Evolutionary conservation across 2,797 vertebrate genomes (phyloP).

Genomic region (Brotula barbata): DNA sequence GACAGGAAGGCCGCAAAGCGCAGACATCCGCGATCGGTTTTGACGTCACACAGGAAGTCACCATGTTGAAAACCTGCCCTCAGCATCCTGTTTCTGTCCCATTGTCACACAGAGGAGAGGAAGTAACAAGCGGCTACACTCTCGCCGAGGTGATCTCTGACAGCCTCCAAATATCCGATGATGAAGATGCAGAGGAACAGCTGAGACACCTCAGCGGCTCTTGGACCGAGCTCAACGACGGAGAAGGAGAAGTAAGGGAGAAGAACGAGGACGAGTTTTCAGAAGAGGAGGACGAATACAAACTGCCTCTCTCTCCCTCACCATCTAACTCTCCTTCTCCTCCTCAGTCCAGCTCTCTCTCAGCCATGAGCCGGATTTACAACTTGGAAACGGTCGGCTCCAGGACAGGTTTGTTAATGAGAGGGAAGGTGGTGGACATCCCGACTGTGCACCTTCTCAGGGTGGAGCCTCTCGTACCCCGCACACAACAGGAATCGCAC

Average conservation of each 20-base stretch:
- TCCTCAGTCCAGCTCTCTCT: slow-evolving; percentile 56
- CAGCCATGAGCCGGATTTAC: slow-evolving; percentile 81
- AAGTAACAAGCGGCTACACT: slow-evolving; percentile 50
- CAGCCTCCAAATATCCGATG: slow-evolving; percentile 39
- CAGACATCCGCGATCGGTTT: slow-evolving; percentile 54
- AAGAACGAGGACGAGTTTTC: slow-evolving; percentile 38
- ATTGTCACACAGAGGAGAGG: slow-evolving; percentile 60
- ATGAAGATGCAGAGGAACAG: slow-evolving; percentile 65
- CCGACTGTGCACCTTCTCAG: slow-evolving; percentile 66
- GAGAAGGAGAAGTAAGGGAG: slow-evolving; percentile 38
- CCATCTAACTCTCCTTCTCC: slow-evolving; percentile 57
- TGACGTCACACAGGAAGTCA: slow-evolving; percentile 79
- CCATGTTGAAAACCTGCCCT: slow-evolving; percentile 70
- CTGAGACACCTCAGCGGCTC: slow-evolving; percentile 30
- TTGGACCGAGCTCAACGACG: slow-evolving; percentile 28
- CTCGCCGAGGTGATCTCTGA: slow-evolving; percentile 36
- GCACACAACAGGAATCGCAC: slow-evolving; percentile 34
- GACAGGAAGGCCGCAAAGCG: slow-evolving; percentile 64
- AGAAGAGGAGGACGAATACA: slow-evolving; percentile 49
- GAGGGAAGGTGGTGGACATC: slow-evolving; percentile 65
- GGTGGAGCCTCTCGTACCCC: slow-evolving; percentile 61
- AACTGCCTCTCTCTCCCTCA: slow-evolving; percentile 44
- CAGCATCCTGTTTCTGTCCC: slow-evolving; percentile 77
- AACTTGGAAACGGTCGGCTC: slow-evolving; percentile 74
- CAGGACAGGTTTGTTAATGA: slow-evolving; percentile 68